Conservation (phyloP, 2,888 invertebrate genomes). For the Eilema griseolum region DNA sequence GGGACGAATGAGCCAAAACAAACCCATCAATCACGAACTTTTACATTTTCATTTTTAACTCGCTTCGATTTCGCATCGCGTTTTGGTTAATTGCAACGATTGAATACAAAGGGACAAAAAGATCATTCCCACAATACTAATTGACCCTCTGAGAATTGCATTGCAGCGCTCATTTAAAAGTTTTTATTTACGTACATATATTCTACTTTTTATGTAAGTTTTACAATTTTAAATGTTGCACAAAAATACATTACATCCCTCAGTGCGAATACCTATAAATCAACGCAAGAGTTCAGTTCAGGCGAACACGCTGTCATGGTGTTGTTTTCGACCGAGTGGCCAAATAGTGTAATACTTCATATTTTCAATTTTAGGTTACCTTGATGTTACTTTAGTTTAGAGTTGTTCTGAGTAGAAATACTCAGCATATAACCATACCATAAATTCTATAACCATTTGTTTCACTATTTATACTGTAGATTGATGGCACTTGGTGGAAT, state of each 20-base stretch:
- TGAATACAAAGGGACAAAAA: slow-evolving; percentile 33
- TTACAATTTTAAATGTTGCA: not conserved
- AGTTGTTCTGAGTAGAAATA: not conserved
- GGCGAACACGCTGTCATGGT: not conserved
- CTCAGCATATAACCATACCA: not conserved
- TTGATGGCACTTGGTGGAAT: too few relatives aligned
- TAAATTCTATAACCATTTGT: too few relatives aligned
- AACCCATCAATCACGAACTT: slow-evolving; percentile 62
- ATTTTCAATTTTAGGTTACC: not conserved
- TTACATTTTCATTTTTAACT: slow-evolving; percentile 53
- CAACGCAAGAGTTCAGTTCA: not conserved
- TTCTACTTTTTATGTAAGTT: not conserved
- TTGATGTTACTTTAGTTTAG: not conserved
- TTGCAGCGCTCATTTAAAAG: slow-evolving; percentile 8
- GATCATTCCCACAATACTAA: slow-evolving; percentile 32
- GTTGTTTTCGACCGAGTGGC: not conserved
- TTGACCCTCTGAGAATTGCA: slow-evolving; percentile 28
- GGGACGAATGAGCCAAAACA: slow-evolving; percentile 64
- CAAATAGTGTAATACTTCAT: not conserved
- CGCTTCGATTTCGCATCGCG: slow-evolving; percentile 42
- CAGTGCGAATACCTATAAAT: not conserved
- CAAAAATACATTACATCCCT: not conserved
- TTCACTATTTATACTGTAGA: too few relatives aligned
- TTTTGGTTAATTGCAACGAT: slow-evolving; percentile 43
- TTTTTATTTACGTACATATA: not conserved